Evolutionary conservation across 1,140 invertebrate genomes (phyloP), one percentile per base, ranked within the genome.

Genomic region (Panagrolaimus sp.): DNA sequence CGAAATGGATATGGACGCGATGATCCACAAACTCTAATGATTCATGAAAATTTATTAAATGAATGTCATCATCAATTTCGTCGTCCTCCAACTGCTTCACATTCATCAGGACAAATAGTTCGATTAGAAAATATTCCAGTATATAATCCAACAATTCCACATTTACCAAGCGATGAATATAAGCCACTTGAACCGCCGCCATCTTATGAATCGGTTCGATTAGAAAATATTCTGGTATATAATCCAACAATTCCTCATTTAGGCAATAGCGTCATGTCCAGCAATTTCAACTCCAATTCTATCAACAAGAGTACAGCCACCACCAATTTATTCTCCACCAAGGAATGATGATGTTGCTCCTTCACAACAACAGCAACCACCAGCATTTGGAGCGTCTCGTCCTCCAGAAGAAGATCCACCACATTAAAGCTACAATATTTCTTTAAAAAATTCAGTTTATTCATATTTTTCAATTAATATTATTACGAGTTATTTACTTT

Each of bases 41-140:
- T 75, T 14, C 48, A 78, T 73, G 61, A 79, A 64, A 79, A 76
- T 47, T 43, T 79, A 16, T 47, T 75, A 38, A 75, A 74, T 48
- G 74, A 66, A 38, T 38, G 31, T 38, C 31, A 38, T 38, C 31
- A 38, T 38, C 31, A 38, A 38, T 38, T 38, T 38, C 31, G 31
- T 38, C 31, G 31, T 38, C 31, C 31, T 38, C 31, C 31, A 38
- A 38, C 31, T 38, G 31, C 7, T 38, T 38, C 31, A 44, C 25
- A 71, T 9, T 23, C 46, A 46, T 43, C 27, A 13, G 65, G 63
- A 13, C 63, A 67, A 65, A 66, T 79, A 20, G 51, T 68, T 14
- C 73, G 75, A 11, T 61, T 77, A n/a, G 75, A 79, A 61, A 66
- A 64, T 9, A 38, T 77, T 42, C 75, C 75, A 11, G 67, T 65